Base-by-base conservation (phyloP, 2,888 invertebrate species). In the Xestia ashworthii region DNA sequence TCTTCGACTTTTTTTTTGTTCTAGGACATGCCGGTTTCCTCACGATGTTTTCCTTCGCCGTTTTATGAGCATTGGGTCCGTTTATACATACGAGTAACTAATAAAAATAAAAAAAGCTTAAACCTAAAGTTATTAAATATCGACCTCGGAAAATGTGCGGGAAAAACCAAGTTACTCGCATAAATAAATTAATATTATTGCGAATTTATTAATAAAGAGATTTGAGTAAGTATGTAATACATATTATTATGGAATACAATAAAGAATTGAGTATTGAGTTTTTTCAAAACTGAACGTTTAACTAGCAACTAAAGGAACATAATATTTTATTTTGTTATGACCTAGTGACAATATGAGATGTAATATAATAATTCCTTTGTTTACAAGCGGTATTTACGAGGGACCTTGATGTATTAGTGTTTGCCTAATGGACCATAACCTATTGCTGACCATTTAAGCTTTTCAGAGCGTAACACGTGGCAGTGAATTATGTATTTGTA, bases 401-500 rank as follows among this genome's bases (percentile, higher is more conserved):
- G 50, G 82, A 74, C 86, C 83, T 83, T 86, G 83, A 70, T 25
- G 62, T 66, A 68, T 72, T 70, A 71, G 41, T 74, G 66, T 16
- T 67, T 55, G 83, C 64, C 58, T 83, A 86, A 72, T 83, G 79
- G 66, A 74, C 64, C 86, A 72, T 78, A 70, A 69, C 68, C 32
- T 64, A 44, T 58, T 50, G 55, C 65, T 62, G 74, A 74, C 62
- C 41, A 70, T 74, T 74, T 53, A 69, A 65, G 67, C 38, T 87
- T 83, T 79, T 69, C 74, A 76, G 87, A 84, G 80, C 84, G 81
- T 80, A 74, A 74, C 74, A 80, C 71, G 48, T 74, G 84, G 76
- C 76, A 83, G 41, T 84, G 76, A 76, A 22, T 83, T 70, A 22
- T 65, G 44, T 65, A 70, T 77, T 58, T 25, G 14, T 44, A 58